These are phyloP conservation scores for Hipparchia sbordonii DNA, from an alignment of 2,888 invertebrate genomes.

Conservation along the genomic window DNA sequence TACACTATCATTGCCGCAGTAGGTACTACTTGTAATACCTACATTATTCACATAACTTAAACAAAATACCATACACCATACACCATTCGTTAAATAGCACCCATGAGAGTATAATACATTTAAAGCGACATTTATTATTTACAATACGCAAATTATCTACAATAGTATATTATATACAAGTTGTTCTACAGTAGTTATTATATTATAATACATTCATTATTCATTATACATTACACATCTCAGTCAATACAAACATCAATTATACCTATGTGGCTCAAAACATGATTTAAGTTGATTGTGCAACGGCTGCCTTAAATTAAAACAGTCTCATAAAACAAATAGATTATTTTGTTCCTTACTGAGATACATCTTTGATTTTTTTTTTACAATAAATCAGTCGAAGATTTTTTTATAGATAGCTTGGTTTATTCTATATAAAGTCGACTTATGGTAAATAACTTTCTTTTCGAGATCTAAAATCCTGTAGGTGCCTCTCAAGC, in stretches of 20 bases:
- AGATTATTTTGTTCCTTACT: constrained; percentile 72
- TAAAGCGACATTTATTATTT: constrained; percentile 66
- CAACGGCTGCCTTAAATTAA: constrained; percentile 74
- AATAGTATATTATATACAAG: constrained; percentile 55
- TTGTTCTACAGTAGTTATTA: constrained; percentile 44
- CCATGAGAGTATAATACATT: constrained; percentile 77
- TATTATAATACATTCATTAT: not conserved
- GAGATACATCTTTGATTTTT: constrained; percentile 66
- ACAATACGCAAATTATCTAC: constrained; percentile 59
- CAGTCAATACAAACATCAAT: not conserved
- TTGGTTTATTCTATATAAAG: constrained; percentile 43
- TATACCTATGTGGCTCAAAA: constrained; percentile 24
- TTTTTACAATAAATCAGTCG: constrained; percentile 70
- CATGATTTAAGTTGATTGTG: constrained; percentile 47
- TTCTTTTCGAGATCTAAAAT: constrained; percentile 10
- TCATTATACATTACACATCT: constrained; percentile 5
- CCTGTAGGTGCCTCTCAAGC: not conserved
- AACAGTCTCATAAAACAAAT: constrained; percentile 73
- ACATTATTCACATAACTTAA: constrained; percentile 51
- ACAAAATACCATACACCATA: constrained; percentile 70
- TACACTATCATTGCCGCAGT: constrained; percentile 48
- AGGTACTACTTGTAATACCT: constrained; percentile 27
- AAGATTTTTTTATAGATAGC: constrained; percentile 60
- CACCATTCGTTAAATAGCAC: constrained; percentile 72
- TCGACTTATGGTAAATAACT: not conserved